Evolutionary conservation across 2,888 invertebrate species (phyloP), one percentile per base, ranked within the genome.

Genomic region (Pocota personata): DNA sequence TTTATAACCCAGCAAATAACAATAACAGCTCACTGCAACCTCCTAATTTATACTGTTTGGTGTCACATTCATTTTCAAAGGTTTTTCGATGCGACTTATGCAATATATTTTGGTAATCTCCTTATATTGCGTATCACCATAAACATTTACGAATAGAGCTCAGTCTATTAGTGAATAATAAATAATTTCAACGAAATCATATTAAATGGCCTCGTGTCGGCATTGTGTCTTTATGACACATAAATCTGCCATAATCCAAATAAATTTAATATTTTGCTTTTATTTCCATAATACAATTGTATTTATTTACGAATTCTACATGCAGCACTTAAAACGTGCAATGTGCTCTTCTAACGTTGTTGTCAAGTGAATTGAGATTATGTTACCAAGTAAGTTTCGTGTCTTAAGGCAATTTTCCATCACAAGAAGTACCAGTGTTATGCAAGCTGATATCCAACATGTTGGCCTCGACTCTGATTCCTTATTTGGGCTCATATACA

Each of bases 381-480:
- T 24, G 24, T 24, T 24, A 24, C 24, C 24, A 24, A 24, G 24
- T 24, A 24, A 24, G 24, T 24, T 4, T 55, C 57, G n/a, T 52
- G 67, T 58, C 27, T 60, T 46, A 35, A 52, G 43, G 30, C 52
- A 55, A 75, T 64, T 64, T 75, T 75, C 37, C 40, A 60, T 50
- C 37, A 27, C 50, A 50, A 27, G 50, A 27, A 27, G n/a, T 50
- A 3, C 1, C 6, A 27, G n/a, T 8, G 16, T 19, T 19, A 19
- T 57, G 12, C 32, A 19, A 57, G 10, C 32, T 19, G 8, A 57
- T 48, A 14, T 10, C 35, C 19, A 37, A 73, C 72, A 60, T 30
- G 84, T 71, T 71, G 16, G 48, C 84, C 84, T 80, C 80, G 62
- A 69, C 48, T 35, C n/a, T 19, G 57, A 58, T 80, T 50, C 64